Evolutionary conservation across 2,888 invertebrate species (phyloP).

Genomic region (Sphecodes monilicornis): DNA sequence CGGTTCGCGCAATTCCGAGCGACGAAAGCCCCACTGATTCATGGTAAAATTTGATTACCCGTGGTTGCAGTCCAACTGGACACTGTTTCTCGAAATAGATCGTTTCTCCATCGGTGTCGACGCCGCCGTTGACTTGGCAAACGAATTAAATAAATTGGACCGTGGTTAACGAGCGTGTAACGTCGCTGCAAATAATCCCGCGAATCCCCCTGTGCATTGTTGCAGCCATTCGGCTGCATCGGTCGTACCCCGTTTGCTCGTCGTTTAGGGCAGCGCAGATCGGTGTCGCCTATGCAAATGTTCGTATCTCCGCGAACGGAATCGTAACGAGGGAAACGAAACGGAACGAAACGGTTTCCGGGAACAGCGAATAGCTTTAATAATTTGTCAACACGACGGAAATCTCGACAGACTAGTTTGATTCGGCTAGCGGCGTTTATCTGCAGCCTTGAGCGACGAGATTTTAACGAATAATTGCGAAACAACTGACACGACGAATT

Average conservation of each 20-base stretch:
- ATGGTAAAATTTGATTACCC: constrained; percentile 13
- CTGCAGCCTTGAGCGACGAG: not conserved
- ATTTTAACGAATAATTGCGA: constrained; percentile 2
- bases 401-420: not conserved
- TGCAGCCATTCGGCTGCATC: not conserved
- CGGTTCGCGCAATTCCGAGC: not conserved
- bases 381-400: not conserved
- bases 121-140: constrained; percentile 33
- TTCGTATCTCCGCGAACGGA: not conserved
- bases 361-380: not conserved
- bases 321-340: not conserved
- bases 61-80: not conserved
- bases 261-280: not conserved
- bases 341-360: not conserved
- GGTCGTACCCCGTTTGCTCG: not conserved
- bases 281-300: not conserved
- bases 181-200: constrained; percentile 2
- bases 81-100: constrained; percentile 37
- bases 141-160: constrained; percentile 10
- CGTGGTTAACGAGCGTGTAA: constrained; percentile 15
- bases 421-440: not conserved
- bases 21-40: not conserved
- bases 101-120: not conserved
- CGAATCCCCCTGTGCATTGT: not conserved
- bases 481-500: not conserved